Evolutionary conservation across 2,113 vertebrate genomes (phyloP), one percentile per base, ranked within the genome.

Genomic region (Alligator sinensis): DNA sequence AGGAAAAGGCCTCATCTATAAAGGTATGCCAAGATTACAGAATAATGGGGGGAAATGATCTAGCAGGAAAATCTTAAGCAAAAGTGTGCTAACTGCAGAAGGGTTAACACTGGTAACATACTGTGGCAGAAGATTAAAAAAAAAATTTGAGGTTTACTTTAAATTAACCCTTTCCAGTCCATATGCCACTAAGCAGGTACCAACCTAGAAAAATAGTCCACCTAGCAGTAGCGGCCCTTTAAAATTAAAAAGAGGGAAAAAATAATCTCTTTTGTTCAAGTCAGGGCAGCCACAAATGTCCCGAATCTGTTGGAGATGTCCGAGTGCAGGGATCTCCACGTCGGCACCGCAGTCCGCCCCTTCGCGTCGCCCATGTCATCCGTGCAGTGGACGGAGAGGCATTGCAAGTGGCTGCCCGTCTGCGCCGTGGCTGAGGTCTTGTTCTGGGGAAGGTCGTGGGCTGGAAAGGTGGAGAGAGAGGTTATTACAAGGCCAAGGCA

Each of bases 231-330:
- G 98, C 93, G 97, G 97, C 98, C 97, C 97, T 97, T 96, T 95
- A 91, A 86, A 97, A 97, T 93, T 89, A 87, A 96, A 94, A 94
- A 94, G 78, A 92, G 90, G 38, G 94, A 90, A 83, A 92, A 89
- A 90, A 94, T 22, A 90, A 96, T 78, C 92, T 95, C 93, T 97
- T 87, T 87, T 96, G 86, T 97, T 99, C 99, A 99, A 98, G 99
- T 99, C 94, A 99, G 98, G 95, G 99, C 99, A 0, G 99, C 99
- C 98, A 99, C 99, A 27, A 99, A 99, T 34, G 99, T 99, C 97
- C 99, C 99, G 30, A 99, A 99, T 95, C 99, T 98, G 98, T 99
- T 99, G 97, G 99, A 99, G 98, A 99, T 99, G 96, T 99, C 99
- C 5, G 99, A 99, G 98, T 99, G 99, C 97, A 99, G 99, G 59